Conservation (phyloP, 1,140 invertebrate genomes). For the Yoshiicerus persimilis region DNA sequence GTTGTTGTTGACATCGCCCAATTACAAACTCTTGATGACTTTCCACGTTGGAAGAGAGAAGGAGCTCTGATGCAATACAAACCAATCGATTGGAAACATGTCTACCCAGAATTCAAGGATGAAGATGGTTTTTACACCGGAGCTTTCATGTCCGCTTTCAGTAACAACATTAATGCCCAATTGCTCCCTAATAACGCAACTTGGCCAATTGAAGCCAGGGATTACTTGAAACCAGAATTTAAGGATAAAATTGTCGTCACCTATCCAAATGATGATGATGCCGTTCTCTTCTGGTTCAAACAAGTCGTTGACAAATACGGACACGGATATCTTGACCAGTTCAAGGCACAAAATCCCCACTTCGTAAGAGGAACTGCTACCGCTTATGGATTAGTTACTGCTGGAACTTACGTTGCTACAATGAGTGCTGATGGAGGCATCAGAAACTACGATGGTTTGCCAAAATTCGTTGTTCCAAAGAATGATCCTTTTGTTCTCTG, state of each 20-base stretch:
- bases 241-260: slow-evolving; percentile 25
- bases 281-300: slow-evolving; percentile 34
- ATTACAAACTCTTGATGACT: slow-evolving; percentile 26
- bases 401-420: neutral
- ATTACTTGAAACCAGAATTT: slow-evolving; percentile 26
- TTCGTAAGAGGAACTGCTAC: slow-evolving; percentile 17
- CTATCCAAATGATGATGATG: slow-evolving; percentile 43
- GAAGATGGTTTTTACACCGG: neutral
- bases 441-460: too few relatives aligned
- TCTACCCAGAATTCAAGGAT: slow-evolving; percentile 30
- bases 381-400: neutral
- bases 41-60: neutral
- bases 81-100: neutral
- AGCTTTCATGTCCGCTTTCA: neutral
- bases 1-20: slow-evolving; percentile 14
- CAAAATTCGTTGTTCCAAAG: neutral
- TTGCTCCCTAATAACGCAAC: neutral
- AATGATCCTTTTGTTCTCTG: slow-evolving; percentile 28
- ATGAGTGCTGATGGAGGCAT: neutral
- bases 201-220: slow-evolving; percentile 28
- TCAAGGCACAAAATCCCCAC: neutral
- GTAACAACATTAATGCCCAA: neutral
- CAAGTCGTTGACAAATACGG: slow-evolving; percentile 37
- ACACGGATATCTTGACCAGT: neutral
- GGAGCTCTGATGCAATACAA: slow-evolving; percentile 26